These are phyloP conservation scores for Drosophila rellima DNA, from an alignment of 2,888 invertebrate species.

Conservation along the genomic window DNA sequence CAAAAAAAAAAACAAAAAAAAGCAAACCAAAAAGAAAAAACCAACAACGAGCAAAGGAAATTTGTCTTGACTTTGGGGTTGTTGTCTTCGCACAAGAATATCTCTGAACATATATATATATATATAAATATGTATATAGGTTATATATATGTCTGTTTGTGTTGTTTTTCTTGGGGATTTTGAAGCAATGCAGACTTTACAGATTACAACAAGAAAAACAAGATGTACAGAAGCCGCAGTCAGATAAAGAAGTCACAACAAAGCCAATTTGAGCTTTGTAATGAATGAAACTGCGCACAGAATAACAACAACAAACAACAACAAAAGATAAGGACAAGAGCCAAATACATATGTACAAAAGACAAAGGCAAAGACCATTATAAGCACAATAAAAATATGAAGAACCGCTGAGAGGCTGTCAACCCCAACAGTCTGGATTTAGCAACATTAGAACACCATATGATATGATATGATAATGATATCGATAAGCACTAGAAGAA, in stretches of 20 bases:
- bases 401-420: constrained; percentile 36
- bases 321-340: constrained; percentile 25
- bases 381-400: constrained; percentile 11
- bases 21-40: no score
- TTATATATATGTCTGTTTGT: constrained; percentile 5
- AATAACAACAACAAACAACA: constrained; percentile 7
- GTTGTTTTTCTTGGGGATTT: constrained; percentile 54
- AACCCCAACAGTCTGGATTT: constrained; percentile 33
- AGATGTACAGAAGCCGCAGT: constrained; percentile 24
- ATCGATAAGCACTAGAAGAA: constrained; percentile 7
- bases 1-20: constrained; percentile 9
- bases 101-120: not conserved
- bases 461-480: constrained; percentile 13
- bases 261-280: constrained; percentile 69
- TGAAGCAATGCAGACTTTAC: constrained; percentile 76
- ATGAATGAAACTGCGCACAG: constrained; percentile 64
- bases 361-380: constrained; percentile 10
- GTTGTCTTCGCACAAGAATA: constrained; percentile 28
- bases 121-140: not conserved
- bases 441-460: constrained; percentile 7
- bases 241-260: constrained; percentile 63
- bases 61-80: constrained; percentile 47
- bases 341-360: constrained; percentile 1
- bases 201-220: constrained; percentile 61
- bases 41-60: constrained; percentile 52